phyloP scores from a whole-genome alignment of 2,797 vertebrate genomes.

The Platalea minor region DNA sequence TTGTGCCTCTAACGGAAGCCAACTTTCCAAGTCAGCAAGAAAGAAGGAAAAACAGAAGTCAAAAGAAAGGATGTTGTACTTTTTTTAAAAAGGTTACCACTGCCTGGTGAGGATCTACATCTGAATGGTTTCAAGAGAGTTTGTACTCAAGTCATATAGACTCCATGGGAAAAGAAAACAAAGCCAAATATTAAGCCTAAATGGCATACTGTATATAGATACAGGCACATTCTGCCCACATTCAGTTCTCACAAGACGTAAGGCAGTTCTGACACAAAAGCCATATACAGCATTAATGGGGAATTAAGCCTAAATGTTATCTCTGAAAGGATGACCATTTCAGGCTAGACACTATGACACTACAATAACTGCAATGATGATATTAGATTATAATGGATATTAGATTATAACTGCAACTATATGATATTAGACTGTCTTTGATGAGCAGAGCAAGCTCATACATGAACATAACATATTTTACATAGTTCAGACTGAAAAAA shows the following conservation, averaged over 20 bases:
- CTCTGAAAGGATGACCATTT: background rate
- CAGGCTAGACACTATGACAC: background rate
- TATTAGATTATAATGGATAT: no score
- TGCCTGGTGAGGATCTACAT: background rate
- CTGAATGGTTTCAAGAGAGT: background rate
- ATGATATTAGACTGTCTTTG: background rate
- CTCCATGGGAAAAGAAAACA: background rate
- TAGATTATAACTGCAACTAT: background rate
- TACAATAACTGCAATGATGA: background rate
- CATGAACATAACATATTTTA: accelerated
- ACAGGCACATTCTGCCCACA: background rate
- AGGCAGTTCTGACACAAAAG: background rate
- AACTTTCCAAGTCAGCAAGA: background rate
- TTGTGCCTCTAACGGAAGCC: background rate
- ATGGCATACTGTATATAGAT: background rate
- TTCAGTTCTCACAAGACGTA: accelerated
- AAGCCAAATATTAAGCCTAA: background rate
- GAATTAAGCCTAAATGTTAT: background rate
- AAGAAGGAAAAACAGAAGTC: background rate
- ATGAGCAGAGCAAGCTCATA: background rate
- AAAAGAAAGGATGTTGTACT: background rate
- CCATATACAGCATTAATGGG: background rate
- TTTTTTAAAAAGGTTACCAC: background rate
- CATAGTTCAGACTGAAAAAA: background rate
- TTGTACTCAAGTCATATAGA: background rate